phyloP scores from a whole-genome alignment of 1,140 invertebrate species.

The Drosophila tristis region DNA sequence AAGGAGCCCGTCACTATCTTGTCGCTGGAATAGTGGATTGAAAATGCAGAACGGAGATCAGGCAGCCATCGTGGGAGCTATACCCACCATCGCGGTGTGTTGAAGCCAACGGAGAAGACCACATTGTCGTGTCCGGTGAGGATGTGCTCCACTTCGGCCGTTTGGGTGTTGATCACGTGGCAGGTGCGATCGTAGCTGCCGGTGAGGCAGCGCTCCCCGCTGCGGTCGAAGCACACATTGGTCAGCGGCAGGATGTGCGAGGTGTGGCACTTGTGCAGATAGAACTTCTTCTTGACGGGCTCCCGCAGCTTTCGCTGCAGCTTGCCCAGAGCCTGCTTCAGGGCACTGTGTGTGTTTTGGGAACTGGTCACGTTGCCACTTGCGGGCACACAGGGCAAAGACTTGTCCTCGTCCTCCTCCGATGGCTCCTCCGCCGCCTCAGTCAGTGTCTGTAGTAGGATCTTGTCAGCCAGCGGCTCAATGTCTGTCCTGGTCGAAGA shows the following conservation, averaged over 20 bases:
- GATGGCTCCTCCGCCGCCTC: constrained; percentile 30
- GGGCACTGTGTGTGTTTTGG: constrained; percentile 59
- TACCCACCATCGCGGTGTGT: constrained; percentile 89
- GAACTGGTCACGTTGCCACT: constrained; percentile 38
- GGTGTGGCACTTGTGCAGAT: constrained; percentile 88
- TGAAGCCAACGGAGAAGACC: constrained; percentile 91
- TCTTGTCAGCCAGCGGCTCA: constrained; percentile 53
- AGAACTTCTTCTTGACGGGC: constrained; percentile 87
- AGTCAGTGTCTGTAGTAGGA: constrained; percentile 54
- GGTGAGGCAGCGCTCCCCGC: constrained; percentile 90
- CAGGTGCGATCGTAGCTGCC: constrained; percentile 94
- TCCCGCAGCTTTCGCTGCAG: constrained; percentile 85
- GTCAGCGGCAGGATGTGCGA: constrained; percentile 92
- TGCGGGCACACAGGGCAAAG: constrained; percentile 7
- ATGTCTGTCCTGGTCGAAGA: constrained; percentile 47
- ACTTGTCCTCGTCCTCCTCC: background rate
- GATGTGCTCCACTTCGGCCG: constrained; percentile 88
- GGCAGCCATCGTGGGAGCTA: background rate
- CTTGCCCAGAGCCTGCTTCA: constrained; percentile 85
- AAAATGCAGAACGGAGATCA: background rate
- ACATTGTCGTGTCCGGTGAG: constrained; percentile 92
- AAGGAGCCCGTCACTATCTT: constrained; percentile 92
- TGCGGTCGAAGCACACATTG: constrained; percentile 90
- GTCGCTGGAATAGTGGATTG: constrained; percentile 86
- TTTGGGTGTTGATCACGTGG: constrained; percentile 91